Evolutionary conservation across 1,140 invertebrate species (phyloP).

Genomic region (Brachionus rubens): DNA sequence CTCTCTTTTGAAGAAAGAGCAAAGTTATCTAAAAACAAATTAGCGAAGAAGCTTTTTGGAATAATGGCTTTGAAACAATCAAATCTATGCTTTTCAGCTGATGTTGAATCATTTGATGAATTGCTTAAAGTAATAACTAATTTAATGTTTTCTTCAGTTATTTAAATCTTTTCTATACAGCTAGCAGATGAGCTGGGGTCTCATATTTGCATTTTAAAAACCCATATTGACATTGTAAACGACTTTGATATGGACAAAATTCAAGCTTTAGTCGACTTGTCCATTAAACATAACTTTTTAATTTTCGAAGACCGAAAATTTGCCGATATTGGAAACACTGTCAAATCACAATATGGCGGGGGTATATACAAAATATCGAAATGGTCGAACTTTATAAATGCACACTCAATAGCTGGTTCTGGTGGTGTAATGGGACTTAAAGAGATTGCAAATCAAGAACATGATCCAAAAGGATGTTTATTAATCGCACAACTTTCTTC

Average conservation of each 20-base stretch:
- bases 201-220: constrained; percentile 82
- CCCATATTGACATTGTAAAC: constrained; percentile 80
- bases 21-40: constrained; percentile 53
- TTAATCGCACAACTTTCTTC: constrained; percentile 83
- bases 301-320: constrained; percentile 96
- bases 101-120: constrained; percentile 66
- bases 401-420: constrained; percentile 77
- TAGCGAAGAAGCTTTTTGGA: constrained; percentile 70
- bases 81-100: constrained; percentile 81
- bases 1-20: constrained; percentile 49
- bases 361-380: constrained; percentile 73
- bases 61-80: constrained; percentile 77
- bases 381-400: constrained; percentile 88
- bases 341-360: constrained; percentile 73
- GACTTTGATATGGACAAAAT: constrained; percentile 72
- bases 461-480: constrained; percentile 53
- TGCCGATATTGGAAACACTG: constrained; percentile 91
- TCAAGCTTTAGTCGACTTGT: constrained; percentile 66
- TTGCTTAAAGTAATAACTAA: constrained; percentile 65
- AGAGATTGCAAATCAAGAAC: constrained; percentile 52
- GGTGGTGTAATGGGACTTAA: constrained; percentile 75
- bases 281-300: constrained; percentile 76
- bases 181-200: constrained; percentile 70
- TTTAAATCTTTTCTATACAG: constrained; percentile 49
- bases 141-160: not conserved